Evolutionary conservation across 2,113 vertebrate species (phyloP).

Genomic region (Grus americana): DNA sequence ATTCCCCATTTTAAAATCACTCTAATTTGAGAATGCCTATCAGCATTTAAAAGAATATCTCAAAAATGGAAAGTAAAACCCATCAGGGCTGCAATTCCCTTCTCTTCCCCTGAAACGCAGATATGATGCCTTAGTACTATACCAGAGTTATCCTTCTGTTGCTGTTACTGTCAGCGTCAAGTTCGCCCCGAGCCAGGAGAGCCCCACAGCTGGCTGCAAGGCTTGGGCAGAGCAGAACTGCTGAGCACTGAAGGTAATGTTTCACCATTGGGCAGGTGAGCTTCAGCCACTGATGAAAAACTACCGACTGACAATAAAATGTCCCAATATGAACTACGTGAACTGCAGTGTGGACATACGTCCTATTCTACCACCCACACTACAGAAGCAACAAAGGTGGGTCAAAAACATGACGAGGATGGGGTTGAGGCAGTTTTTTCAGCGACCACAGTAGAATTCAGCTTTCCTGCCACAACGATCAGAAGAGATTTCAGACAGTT

Average conservation of each 20-base stretch:
- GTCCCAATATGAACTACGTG: accelerated
- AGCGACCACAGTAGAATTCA: not conserved
- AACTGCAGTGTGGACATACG: not conserved
- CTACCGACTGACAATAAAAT: not conserved
- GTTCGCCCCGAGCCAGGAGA: accelerated
- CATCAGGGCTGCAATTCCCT: not conserved
- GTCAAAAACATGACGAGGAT: not conserved
- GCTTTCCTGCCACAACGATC: not conserved
- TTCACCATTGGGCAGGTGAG: not conserved
- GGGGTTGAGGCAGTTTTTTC: not conserved
- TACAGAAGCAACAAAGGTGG: not conserved
- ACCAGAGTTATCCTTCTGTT: not conserved
- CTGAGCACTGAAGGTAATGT: accelerated
- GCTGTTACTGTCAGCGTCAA: not conserved
- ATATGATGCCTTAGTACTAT: not conserved
- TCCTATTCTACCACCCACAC: not conserved
- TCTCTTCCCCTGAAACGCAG: not conserved
- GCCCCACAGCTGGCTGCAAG: not conserved
- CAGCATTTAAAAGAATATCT: not conserved
- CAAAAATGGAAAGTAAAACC: not conserved
- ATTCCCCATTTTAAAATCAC: not conserved
- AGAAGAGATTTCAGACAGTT: not conserved
- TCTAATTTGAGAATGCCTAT: not conserved
- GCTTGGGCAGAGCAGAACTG: not conserved
- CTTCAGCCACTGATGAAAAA: not conserved